Evolutionary conservation across 2,888 invertebrate genomes (phyloP), one percentile per base, ranked within the genome.

Genomic region (Rapana venosa): DNA sequence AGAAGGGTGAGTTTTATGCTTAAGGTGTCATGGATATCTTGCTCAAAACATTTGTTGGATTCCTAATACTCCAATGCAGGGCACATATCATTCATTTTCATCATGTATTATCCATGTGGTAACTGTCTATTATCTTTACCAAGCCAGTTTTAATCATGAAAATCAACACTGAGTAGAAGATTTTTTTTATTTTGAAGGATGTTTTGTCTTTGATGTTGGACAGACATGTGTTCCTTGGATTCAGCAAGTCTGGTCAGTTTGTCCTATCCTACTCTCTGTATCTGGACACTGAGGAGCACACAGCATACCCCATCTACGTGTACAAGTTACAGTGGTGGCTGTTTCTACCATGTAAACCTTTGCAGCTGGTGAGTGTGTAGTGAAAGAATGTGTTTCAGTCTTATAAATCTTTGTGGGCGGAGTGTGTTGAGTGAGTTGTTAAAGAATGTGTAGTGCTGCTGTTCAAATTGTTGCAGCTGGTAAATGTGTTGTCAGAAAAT

Each of bases 171-270:
- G 47, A 47, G 2, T 47, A 47, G 47, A 8, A 47, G 47, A 47
- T 47, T 47, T 47, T 79, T 90, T 30, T 11, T 30, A 20, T 26
- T 13, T 20, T 35, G 15, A 1, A 83, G n/a, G n/a, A 84, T 87
- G 70, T 20, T 84, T 85, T n/a, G 91, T 90, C 88, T 77, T 91
- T 58, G 74, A 0, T 92, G 89, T 90, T 61, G 93, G 93, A 61
- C 93, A 98, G 98, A 93, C 98, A 99, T 96, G 97, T 98, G 92
- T 98, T 98, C 95, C 98, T 99, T 97, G 99, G 99, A 15, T 98
- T 99, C 95, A 98, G 98, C n/a, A 98, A 98, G 94, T 98, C 98
- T 96, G 98, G 99, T 26, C 98, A 98, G 96, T 99, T 98, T 96
- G 97, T 99, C 92, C 97, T 99, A 93, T 98, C 98, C 92, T 99